A percentile compares a stretch with the other conserved stretches of the same genome.
Evolutionary conservation across 2,888 invertebrate species (phyloP).

Genomic region (Diaprepes abbreviatus): DNA sequence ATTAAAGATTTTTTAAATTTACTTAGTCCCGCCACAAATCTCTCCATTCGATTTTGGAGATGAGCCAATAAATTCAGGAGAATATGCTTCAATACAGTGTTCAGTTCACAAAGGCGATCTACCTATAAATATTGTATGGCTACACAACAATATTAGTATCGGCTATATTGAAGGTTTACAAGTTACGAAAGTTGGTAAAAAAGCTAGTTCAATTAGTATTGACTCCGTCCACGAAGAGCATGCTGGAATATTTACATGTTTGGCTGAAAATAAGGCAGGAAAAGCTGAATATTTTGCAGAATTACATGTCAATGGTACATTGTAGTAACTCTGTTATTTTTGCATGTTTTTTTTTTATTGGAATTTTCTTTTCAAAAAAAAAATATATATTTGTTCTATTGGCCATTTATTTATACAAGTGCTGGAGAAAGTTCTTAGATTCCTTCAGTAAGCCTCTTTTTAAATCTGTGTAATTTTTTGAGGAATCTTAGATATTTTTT

Average conservation of each 20-base stretch:
- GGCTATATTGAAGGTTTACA: conserved; percentile 70
- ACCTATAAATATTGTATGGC: conserved; percentile 83
- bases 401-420: too few relatives aligned
- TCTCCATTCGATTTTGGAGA: conserved; percentile 73
- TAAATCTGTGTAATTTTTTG: too few relatives aligned
- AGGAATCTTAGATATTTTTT: too few relatives aligned
- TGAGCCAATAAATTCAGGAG: conserved; percentile 76
- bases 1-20: conserved; percentile 6
- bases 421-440: too few relatives aligned
- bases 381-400: too few relatives aligned
- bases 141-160: conserved; percentile 73
- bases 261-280: conserved; percentile 78
- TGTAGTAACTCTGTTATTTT: neutral
- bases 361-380: neutral
- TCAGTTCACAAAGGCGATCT: conserved; percentile 80
- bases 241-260: conserved; percentile 80
- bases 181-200: conserved; percentile 73
- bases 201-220: conserved; percentile 76
- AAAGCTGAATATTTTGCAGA: conserved; percentile 73
- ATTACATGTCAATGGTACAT: conserved; percentile 78
- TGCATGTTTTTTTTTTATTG: conserved; percentile 16
- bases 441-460: neutral
- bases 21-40: conserved; percentile 70
- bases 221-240: conserved; percentile 76
- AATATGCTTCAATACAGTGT: conserved; percentile 78